phyloP scores from a whole-genome alignment of 2,113 vertebrate species.

The Gasterosteus aculeatus region DNA sequence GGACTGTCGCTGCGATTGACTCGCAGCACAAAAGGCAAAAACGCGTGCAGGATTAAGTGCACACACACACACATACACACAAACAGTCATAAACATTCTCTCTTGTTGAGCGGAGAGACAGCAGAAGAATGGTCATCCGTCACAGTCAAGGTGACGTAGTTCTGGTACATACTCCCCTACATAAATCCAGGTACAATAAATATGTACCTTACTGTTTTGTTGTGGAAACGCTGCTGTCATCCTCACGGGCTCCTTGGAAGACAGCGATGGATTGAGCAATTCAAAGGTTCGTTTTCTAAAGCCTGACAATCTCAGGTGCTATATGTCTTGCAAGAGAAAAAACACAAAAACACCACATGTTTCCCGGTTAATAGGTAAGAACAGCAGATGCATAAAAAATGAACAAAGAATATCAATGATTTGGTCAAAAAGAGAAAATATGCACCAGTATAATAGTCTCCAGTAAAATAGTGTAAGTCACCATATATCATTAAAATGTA shows the following conservation, averaged over 20 bases:
- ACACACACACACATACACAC: slow-evolving; percentile 25
- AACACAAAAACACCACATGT: neutral
- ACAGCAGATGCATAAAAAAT: neutral
- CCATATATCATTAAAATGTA: slow-evolving; percentile 50
- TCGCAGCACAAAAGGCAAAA: slow-evolving; percentile 28
- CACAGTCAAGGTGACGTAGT: slow-evolving; percentile 49
- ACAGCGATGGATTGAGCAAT: slow-evolving; percentile 26
- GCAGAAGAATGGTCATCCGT: slow-evolving; percentile 55
- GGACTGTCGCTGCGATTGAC: slow-evolving; percentile 42
- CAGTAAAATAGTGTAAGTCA: slow-evolving; percentile 15
- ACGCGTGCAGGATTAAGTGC: slow-evolving; percentile 40
- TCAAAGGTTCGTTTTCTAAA: slow-evolving; percentile 8
- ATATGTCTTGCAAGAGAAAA: neutral
- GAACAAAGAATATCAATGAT: neutral
- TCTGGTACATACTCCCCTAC: slow-evolving; percentile 28
- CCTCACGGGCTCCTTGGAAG: slow-evolving; percentile 8
- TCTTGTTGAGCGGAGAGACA: slow-evolving; percentile 52
- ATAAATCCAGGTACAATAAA: slow-evolving; percentile 27
- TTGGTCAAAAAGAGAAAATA: neutral
- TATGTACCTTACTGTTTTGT: slow-evolving; percentile 30
- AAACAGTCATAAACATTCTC: slow-evolving; percentile 55
- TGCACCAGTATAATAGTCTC: neutral
- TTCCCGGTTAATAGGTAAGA: neutral
- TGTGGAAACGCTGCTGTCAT: slow-evolving; percentile 14
- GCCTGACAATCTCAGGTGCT: neutral